Evolutionary conservation across 2,797 vertebrate genomes (phyloP).

Genomic region (Argentina silus): DNA sequence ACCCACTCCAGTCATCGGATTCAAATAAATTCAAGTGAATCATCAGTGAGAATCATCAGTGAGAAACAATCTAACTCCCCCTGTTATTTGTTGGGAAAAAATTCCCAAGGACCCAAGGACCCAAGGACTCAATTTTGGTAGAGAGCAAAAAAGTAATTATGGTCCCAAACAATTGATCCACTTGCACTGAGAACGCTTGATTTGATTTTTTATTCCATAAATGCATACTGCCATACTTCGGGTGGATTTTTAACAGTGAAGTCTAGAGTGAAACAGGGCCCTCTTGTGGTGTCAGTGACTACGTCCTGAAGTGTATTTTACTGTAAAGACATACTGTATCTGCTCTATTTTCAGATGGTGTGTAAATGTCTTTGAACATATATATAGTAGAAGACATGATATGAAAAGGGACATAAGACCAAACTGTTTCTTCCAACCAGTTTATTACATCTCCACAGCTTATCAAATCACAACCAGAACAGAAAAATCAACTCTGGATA

Average conservation of each 20-base stretch:
- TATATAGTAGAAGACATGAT: background rate
- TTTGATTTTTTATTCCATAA: too few species aligned
- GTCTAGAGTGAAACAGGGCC: slow-evolving; percentile 13
- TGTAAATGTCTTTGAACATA: background rate
- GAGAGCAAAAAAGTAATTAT: background rate
- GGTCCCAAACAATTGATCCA: background rate
- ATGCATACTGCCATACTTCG: too few species aligned
- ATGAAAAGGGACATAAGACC: background rate
- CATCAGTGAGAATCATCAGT: too few species aligned
- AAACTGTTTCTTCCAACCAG: background rate
- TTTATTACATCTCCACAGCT: slow-evolving; percentile 8
- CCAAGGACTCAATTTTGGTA: too few species aligned
- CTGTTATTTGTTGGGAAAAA: too few species aligned
- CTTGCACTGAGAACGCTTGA: background rate
- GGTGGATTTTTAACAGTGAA: background rate
- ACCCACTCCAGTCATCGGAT: too few species aligned
- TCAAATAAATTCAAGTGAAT: too few species aligned
- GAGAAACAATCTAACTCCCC: too few species aligned
- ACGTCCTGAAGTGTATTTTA: background rate
- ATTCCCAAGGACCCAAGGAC: too few species aligned
- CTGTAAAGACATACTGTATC: background rate
- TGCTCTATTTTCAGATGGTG: background rate
- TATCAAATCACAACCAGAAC: slow-evolving; percentile 13
- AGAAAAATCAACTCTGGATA: slow-evolving; percentile 12
- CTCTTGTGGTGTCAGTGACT: slow-evolving; percentile 44